Evolutionary conservation across 2,888 invertebrate species (phyloP).

Genomic region (Apamea crenata): DNA sequence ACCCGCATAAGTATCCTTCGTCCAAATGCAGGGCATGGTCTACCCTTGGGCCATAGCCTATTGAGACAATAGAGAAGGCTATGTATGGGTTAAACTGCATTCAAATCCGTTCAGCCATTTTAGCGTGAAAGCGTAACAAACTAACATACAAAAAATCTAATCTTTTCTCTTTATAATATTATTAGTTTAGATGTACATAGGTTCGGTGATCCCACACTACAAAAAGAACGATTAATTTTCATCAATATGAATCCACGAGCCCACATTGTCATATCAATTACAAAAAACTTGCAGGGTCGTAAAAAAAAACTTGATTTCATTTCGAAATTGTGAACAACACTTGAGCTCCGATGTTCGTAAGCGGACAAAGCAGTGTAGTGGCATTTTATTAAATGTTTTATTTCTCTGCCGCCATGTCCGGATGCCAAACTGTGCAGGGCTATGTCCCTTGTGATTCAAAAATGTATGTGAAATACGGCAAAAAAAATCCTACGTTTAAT

Average conservation of each 20-base stretch:
- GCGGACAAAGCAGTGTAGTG: constrained; percentile 72
- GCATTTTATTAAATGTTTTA: constrained; percentile 80
- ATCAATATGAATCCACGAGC: not conserved
- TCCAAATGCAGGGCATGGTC: too few species aligned
- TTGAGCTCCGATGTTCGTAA: constrained; percentile 72
- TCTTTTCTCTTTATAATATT: too few species aligned
- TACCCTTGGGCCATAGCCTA: too few species aligned
- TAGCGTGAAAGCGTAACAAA: too few species aligned
- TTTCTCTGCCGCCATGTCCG: constrained; percentile 31
- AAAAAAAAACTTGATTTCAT: constrained; percentile 60
- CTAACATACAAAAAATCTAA: too few species aligned
- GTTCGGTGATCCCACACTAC: too few species aligned
- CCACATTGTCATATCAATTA: constrained; percentile 5
- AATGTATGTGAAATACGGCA: not conserved
- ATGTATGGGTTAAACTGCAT: too few species aligned
- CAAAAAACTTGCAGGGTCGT: constrained; percentile 11
- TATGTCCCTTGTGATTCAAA: constrained; percentile 33
- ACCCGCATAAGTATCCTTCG: too few species aligned
- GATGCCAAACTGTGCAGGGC: not conserved
- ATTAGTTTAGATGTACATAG: too few species aligned
- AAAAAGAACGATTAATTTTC: not conserved
- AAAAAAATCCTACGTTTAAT: not conserved
- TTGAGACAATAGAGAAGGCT: too few species aligned
- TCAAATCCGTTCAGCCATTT: too few species aligned
- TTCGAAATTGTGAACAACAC: constrained; percentile 75